A percentile compares a stretch with the other conserved stretches of the same genome.
Conservation (phyloP, 2,888 invertebrate species). For the Dasysyrphus albostriatus region DNA sequence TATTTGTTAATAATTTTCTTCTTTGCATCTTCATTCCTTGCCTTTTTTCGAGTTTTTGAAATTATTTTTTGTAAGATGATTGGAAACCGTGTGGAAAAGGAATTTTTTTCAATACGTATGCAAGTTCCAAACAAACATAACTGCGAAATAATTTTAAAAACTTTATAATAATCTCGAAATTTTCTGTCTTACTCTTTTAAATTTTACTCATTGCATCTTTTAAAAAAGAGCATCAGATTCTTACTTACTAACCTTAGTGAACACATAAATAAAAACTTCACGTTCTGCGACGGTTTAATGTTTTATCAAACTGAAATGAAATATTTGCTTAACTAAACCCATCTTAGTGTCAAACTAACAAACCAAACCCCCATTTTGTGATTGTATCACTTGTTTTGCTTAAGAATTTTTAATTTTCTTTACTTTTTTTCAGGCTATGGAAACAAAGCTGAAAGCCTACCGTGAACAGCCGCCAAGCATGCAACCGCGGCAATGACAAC, state of each 20-base stretch:
- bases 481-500: slow-evolving; percentile 83
- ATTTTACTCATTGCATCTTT: neutral
- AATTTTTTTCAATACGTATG: neutral
- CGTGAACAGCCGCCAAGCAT: slow-evolving; percentile 82
- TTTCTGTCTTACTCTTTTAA: neutral
- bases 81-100: neutral
- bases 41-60: neutral
- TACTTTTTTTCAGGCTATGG: slow-evolving; percentile 81
- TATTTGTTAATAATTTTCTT: slow-evolving; percentile 50
- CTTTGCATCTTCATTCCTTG: slow-evolving; percentile 40
- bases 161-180: neutral
- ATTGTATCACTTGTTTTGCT: neutral
- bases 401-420: slow-evolving; percentile 13
- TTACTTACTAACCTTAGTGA: slow-evolving; percentile 9
- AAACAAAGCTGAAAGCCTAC: slow-evolving; percentile 83
- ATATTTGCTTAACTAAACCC: slow-evolving; percentile 54
- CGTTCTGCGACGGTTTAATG: slow-evolving; percentile 34
- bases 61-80: neutral
- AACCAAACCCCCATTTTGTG: neutral
- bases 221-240: slow-evolving; percentile 2
- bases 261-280: slow-evolving; percentile 12
- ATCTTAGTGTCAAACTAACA: slow-evolving; percentile 38
- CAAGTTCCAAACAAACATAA: neutral
- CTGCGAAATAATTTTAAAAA: slow-evolving; percentile 12
- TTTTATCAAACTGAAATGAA: slow-evolving; percentile 70